Evolutionary conservation across 2,888 invertebrate species (phyloP).

Genomic region (Drosophila maculinotata): DNA sequence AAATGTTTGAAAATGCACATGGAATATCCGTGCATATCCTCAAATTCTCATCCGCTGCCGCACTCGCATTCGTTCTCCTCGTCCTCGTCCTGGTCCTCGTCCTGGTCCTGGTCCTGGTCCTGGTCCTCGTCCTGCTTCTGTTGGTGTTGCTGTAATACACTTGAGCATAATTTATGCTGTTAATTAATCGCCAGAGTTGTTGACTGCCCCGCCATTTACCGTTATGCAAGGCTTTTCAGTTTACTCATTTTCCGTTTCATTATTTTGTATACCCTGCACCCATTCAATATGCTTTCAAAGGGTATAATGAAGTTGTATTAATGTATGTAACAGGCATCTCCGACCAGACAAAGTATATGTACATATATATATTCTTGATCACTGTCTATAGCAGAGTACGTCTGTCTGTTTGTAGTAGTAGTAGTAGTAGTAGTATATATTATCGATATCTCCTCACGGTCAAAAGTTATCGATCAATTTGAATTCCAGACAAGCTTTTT

Average conservation of each 20-base stretch:
- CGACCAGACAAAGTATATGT: too few species aligned
- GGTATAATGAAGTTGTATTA: too few species aligned
- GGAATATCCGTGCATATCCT: conserved; percentile 39
- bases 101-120: conserved; percentile 1
- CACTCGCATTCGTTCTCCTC: background rate
- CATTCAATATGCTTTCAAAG: too few species aligned
- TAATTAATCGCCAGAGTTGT: conserved; percentile 67
- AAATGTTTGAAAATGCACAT: conserved; percentile 56
- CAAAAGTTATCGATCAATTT: too few species aligned
- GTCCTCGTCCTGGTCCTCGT: background rate
- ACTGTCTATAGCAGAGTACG: too few species aligned
- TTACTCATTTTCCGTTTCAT: background rate
- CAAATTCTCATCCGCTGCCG: conserved; percentile 27
- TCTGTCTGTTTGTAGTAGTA: too few species aligned
- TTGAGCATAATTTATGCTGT: conserved; percentile 81
- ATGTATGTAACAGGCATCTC: too few species aligned
- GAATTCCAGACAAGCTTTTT: too few species aligned
- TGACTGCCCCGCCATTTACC: conserved; percentile 50
- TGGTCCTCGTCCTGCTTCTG: background rate
- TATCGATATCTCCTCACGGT: too few species aligned
- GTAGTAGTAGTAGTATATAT: too few species aligned
- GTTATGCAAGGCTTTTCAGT: conserved; percentile 23
- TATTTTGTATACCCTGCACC: background rate
- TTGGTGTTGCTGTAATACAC: conserved; percentile 73
- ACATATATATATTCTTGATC: too few species aligned